Conservation (phyloP, 2,113 vertebrate species). For the Entelurus aequoreus region DNA sequence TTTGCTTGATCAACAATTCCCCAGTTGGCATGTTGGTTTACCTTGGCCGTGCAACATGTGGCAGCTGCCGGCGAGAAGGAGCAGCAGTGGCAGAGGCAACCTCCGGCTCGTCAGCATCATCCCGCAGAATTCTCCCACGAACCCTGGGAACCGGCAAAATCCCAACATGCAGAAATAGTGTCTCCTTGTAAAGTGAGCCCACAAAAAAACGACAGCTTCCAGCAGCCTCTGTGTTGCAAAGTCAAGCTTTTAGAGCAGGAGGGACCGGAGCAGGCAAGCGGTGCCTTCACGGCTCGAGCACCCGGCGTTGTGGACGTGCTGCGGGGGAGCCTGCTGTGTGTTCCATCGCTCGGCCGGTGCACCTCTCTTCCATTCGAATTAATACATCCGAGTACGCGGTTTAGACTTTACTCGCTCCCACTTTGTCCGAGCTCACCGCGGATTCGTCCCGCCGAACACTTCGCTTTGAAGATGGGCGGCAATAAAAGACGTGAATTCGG, state of each 20-base stretch:
- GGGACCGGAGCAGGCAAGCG: not conserved
- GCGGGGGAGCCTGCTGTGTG: conserved; percentile 17
- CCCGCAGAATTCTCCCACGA: conserved; percentile 11
- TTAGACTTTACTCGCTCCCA: conserved; percentile 53
- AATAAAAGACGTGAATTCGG: conserved; percentile 35
- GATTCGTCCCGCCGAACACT: conserved; percentile 54
- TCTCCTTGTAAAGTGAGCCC: not conserved
- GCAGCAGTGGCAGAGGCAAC: conserved; percentile 43
- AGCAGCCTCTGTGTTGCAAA: not conserved
- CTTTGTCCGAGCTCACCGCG: conserved; percentile 47
- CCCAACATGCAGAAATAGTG: conserved; percentile 20
- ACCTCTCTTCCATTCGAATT: conserved; percentile 50
- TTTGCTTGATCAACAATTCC: not conserved
- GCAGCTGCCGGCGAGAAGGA: conserved; percentile 54
- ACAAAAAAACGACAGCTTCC: conserved; percentile 6
- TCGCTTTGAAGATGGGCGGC: conserved; percentile 26
- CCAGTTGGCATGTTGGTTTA: conserved; percentile 29
- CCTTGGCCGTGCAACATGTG: conserved; percentile 73
- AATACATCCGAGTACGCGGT: conserved; percentile 56
- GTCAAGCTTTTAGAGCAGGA: conserved; percentile 3
- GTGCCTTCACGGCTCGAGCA: conserved; percentile 12
- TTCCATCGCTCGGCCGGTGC: conserved; percentile 32
- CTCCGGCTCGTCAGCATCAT: conserved; percentile 25
- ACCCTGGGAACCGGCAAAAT: conserved; percentile 17
- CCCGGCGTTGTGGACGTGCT: conserved; percentile 15